Evolutionary conservation across 1,140 invertebrate species (phyloP).

Genomic region (Aporrectodea caliginosa): DNA sequence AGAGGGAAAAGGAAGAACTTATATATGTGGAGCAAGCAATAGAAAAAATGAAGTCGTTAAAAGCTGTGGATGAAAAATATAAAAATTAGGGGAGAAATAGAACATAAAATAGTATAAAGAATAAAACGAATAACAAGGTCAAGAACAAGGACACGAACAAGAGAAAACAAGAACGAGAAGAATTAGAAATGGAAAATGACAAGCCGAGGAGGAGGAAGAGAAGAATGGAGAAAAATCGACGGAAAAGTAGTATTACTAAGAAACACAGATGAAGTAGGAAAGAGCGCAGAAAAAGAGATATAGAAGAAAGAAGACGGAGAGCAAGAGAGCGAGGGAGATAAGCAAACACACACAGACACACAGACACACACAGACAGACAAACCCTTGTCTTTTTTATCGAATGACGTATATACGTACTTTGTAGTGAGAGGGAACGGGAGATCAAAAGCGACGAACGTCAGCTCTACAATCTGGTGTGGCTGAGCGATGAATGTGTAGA

Average conservation of each 20-base stretch:
- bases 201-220: not conserved
- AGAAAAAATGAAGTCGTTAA: too few species aligned
- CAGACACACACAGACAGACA: not conserved
- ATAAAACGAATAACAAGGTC: too few species aligned
- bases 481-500: slow-evolving; percentile 77
- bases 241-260: too few species aligned
- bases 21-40: too few species aligned
- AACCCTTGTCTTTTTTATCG: too few species aligned
- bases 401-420: slow-evolving; percentile 33
- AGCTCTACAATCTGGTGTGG: slow-evolving; percentile 75
- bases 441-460: slow-evolving; percentile 73
- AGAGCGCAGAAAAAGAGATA: not conserved
- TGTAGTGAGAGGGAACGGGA: slow-evolving; percentile 55
- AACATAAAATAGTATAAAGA: too few species aligned
- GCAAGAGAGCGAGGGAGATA: not conserved
- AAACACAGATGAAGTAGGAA: not conserved
- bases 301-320: not conserved
- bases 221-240: not conserved
- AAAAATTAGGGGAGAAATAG: too few species aligned
- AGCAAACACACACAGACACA: not conserved
- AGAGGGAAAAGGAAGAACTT: too few species aligned
- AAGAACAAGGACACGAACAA: too few species aligned
- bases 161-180: too few species aligned
- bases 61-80: too few species aligned
- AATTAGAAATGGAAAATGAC: too few species aligned